These are phyloP conservation scores for Spondyliosoma cantharus DNA, from an alignment of 2,797 vertebrate genomes.

Conservation along the genomic window DNA sequence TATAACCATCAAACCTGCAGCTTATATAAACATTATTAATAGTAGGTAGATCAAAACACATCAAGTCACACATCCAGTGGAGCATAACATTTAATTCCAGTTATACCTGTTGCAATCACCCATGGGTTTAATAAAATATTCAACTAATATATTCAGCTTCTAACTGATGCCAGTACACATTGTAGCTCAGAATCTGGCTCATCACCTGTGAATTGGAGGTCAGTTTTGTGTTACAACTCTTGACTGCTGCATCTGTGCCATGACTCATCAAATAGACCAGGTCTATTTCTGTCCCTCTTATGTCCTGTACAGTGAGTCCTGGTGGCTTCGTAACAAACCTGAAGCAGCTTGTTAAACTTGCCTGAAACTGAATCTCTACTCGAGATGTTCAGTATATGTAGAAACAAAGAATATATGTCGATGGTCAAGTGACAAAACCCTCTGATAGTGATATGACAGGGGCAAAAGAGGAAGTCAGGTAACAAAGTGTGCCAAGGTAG, in stretches of 20 bases:
- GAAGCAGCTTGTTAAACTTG: background rate
- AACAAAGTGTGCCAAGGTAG: background rate
- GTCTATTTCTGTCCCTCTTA: background rate
- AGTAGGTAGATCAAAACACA: no score
- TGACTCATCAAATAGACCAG: background rate
- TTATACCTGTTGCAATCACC: background rate
- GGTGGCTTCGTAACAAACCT: slow-evolving; percentile 6
- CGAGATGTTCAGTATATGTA: background rate
- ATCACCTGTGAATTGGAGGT: background rate
- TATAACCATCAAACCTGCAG: no score
- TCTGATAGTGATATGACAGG: background rate
- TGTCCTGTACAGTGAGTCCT: background rate
- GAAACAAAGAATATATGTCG: background rate
- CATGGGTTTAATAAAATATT: background rate
- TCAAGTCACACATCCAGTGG: no score
- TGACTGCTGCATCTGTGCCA: background rate
- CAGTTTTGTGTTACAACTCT: background rate
- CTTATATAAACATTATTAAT: background rate
- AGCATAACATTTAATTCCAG: background rate
- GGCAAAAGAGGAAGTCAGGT: background rate
- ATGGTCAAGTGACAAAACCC: background rate
- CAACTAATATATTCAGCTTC: background rate
- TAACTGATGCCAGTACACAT: no score
- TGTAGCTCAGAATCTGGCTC: background rate
- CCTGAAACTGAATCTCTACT: background rate